These are phyloP conservation scores for Jacana jacana DNA, from an alignment of 2,113 vertebrate genomes.

Conservation along the genomic window DNA sequence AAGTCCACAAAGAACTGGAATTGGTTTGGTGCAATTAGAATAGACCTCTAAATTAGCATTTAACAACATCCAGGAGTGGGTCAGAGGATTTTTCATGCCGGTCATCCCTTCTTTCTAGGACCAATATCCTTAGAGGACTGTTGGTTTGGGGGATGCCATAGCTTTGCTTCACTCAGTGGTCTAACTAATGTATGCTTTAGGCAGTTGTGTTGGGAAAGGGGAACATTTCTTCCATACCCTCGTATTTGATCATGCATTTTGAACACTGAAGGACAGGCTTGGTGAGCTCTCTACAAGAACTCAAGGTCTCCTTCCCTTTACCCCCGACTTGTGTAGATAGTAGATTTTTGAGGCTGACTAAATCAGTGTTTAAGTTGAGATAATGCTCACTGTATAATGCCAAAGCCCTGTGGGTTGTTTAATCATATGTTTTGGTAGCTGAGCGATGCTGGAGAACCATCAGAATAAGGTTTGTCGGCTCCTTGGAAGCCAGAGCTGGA, in stretches of 20 bases:
- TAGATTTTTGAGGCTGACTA: background rate
- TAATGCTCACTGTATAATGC: background rate
- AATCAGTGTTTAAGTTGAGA: background rate
- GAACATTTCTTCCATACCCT: background rate
- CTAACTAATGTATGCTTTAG: rapidly evolving
- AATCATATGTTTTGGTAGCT: background rate
- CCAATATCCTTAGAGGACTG: rapidly evolving
- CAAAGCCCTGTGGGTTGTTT: background rate
- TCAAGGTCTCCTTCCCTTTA: background rate
- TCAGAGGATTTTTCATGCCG: background rate
- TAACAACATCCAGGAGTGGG: background rate
- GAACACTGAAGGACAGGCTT: background rate
- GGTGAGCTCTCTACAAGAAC: background rate
- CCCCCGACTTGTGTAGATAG: background rate
- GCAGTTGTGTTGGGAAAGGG: background rate
- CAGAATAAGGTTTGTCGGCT: background rate
- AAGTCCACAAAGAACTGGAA: background rate
- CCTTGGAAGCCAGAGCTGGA: background rate
- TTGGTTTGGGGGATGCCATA: background rate
- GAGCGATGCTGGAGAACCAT: background rate
- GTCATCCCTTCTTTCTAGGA: background rate
- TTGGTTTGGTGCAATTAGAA: background rate
- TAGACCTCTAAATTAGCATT: background rate
- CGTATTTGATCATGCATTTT: rapidly evolving
- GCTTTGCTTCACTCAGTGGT: background rate